phyloP scores from a whole-genome alignment of 2,888 invertebrate genomes.

The Podabrus alpinus region DNA sequence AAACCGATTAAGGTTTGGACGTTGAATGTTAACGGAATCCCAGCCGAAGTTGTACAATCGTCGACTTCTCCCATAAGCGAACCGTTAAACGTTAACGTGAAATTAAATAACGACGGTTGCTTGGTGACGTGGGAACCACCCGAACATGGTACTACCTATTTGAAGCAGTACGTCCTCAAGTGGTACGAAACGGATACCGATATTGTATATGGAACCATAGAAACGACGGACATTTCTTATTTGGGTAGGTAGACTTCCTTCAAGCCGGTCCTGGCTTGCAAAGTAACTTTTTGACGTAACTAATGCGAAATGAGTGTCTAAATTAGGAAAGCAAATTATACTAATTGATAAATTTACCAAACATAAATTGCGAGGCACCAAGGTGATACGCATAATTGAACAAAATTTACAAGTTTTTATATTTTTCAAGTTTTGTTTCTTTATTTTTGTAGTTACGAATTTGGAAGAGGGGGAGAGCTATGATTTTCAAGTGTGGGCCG shows the following conservation, averaged over 20 bases:
- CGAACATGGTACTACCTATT: slow-evolving; percentile 59
- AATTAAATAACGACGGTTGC: slow-evolving; percentile 74
- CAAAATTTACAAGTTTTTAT: background rate
- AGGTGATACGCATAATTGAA: background rate
- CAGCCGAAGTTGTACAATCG: slow-evolving; percentile 15
- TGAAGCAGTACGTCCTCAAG: slow-evolving; percentile 68
- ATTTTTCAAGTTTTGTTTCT: background rate
- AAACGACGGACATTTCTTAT: slow-evolving; percentile 69
- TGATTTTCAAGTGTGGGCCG: slow-evolving; percentile 73
- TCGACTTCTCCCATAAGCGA: slow-evolving; percentile 57
- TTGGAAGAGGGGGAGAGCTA: slow-evolving; percentile 76
- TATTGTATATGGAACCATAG: slow-evolving; percentile 66
- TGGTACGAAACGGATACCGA: slow-evolving; percentile 68
- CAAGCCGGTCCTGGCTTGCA: background rate
- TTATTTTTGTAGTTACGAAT: slow-evolving; percentile 62
- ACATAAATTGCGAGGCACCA: background rate
- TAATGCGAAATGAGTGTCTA: background rate
- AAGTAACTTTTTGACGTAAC: background rate
- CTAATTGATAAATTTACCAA: background rate
- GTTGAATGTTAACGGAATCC: slow-evolving; percentile 54
- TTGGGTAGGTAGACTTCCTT: slow-evolving; percentile 40
- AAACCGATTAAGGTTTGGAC: slow-evolving; percentile 78
- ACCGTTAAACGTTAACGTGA: slow-evolving; percentile 72
- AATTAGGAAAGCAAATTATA: background rate
- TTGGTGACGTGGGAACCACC: slow-evolving; percentile 77